Evolutionary conservation across 2,113 vertebrate species (phyloP).

Genomic region (Bambusicola thoracicus): DNA sequence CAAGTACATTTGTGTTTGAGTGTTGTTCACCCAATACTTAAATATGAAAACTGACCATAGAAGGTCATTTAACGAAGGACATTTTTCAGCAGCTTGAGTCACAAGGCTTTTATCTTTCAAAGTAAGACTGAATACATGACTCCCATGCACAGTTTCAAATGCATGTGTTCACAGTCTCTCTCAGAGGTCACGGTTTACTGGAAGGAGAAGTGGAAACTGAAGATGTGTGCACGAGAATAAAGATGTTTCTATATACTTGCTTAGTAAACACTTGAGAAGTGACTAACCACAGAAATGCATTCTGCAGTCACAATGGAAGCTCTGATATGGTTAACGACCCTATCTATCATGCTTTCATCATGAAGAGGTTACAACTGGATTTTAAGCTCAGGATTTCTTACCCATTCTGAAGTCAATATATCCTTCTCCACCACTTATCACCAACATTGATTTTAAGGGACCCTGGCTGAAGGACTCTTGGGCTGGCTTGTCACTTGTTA

Average conservation of each 20-base stretch:
- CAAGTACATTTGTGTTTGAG: neutral
- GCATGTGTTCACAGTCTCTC: neutral
- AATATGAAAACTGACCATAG: neutral
- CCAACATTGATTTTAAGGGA: conserved; percentile 86
- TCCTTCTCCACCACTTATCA: conserved; percentile 98
- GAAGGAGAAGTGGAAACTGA: neutral
- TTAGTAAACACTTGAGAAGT: neutral
- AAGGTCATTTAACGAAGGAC: neutral
- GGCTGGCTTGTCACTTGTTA: conserved; percentile 75
- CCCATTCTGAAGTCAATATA: conserved; percentile 99
- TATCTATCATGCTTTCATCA: neutral
- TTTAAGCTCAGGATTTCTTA: conserved; percentile 72
- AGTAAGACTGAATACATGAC: neutral
- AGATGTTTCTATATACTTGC: neutral
- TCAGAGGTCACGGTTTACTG: neutral
- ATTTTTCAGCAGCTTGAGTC: neutral
- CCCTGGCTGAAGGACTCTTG: conserved; percentile 80
- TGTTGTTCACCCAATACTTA: neutral
- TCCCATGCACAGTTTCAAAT: neutral
- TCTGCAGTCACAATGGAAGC: neutral
- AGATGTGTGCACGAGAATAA: neutral
- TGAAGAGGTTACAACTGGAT: neutral
- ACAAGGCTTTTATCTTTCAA: neutral
- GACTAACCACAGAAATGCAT: neutral
- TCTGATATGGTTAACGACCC: neutral